A percentile compares a stretch with the other conserved stretches of the same genome.
Conservation (phyloP, 2,888 invertebrate species). For the Sepiola atlantica region DNA sequence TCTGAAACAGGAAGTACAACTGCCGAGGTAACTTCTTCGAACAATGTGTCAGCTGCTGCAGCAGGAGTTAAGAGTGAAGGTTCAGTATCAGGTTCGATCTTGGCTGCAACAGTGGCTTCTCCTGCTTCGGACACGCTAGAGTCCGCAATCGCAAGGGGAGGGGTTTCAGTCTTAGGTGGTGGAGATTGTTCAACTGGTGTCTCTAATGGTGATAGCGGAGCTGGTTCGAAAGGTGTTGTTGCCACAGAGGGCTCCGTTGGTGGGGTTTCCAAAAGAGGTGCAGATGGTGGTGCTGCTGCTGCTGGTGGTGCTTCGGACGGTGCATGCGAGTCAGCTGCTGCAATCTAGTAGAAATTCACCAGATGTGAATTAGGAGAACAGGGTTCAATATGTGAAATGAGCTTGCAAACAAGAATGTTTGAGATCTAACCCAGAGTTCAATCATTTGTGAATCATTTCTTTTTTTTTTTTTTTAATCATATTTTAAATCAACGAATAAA, state of each 20-base stretch:
- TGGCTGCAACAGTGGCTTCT: neutral
- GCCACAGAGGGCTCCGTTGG: neutral
- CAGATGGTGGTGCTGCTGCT: neutral
- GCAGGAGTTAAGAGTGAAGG: neutral
- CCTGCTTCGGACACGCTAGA: neutral
- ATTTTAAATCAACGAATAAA: neutral
- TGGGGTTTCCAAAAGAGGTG: neutral
- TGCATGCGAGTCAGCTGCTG: neutral
- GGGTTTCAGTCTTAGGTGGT: neutral
- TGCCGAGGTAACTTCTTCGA: neutral
- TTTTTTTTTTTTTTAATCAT: neutral
- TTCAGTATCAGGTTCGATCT: neutral
- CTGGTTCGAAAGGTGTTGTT: neutral
- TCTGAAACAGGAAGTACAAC: neutral
- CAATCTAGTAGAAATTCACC: conserved; percentile 22
- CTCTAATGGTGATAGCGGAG: neutral
- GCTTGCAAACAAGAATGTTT: neutral
- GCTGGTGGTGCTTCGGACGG: neutral
- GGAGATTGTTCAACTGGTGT: neutral
- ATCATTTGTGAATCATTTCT: neutral
- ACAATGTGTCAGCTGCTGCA: neutral
- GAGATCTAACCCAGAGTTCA: neutral
- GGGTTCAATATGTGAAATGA: neutral
- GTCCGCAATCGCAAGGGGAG: neutral
- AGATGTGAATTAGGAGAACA: neutral